These are phyloP conservation scores for Lepidotrigona ventralis DNA, from an alignment of 1,140 invertebrate species.

Conservation along the genomic window DNA sequence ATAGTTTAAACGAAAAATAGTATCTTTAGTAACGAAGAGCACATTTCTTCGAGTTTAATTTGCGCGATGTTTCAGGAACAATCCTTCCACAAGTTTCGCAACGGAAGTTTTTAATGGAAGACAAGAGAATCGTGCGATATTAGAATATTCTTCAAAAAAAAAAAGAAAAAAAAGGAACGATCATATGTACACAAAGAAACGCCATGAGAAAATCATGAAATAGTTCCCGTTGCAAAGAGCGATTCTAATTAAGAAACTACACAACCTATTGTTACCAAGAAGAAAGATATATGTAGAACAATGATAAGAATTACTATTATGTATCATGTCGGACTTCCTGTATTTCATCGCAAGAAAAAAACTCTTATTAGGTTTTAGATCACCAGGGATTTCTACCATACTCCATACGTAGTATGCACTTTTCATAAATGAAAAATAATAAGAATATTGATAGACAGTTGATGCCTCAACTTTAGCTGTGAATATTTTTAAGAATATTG, in stretches of 20 bases:
- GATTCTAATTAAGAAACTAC: background rate
- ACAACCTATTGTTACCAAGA: background rate
- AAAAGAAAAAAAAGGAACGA: background rate
- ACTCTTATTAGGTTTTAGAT: background rate
- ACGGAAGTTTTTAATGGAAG: background rate
- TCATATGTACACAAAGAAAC: background rate
- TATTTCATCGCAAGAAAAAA: background rate
- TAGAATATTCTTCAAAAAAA: background rate
- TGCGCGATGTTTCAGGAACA: background rate
- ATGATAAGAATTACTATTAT: background rate
- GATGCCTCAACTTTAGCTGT: background rate
- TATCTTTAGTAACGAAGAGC: background rate
- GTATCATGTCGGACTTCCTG: background rate
- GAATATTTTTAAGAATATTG: background rate
- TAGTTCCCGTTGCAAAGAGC: background rate
- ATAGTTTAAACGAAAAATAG: background rate
- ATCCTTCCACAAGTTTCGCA: background rate
- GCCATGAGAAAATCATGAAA: background rate
- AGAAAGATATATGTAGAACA: slow-evolving; percentile 1
- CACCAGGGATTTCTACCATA: background rate
- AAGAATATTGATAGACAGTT: background rate
- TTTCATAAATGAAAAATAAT: background rate
- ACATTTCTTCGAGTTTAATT: background rate
- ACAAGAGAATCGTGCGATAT: background rate
- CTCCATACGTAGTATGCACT: background rate